A percentile compares a stretch with the other conserved stretches of the same genome.
Conservation (phyloP, 2,888 invertebrate genomes). For the Limnephilus auricula region DNA sequence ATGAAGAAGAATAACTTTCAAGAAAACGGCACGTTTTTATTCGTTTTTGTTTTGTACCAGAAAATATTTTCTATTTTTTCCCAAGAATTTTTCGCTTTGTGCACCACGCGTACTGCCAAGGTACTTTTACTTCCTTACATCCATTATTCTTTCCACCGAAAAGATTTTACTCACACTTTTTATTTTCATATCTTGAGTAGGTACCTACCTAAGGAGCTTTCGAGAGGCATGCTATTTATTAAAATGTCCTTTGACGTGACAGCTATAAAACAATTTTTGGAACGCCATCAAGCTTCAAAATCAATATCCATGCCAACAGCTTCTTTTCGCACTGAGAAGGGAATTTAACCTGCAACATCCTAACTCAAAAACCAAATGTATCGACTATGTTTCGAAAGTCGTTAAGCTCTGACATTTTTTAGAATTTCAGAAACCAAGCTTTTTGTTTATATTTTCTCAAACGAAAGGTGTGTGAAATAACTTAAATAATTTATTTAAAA, state of each 20-base stretch:
- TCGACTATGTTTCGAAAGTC: too few relatives aligned
- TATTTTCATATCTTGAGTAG: neutral
- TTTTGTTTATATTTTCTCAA: neutral
- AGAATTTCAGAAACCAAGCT: too few relatives aligned
- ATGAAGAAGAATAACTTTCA: slow-evolving; percentile 21
- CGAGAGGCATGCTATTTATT: neutral
- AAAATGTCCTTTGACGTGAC: neutral
- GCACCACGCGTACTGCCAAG: neutral
- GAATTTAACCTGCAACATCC: too few relatives aligned
- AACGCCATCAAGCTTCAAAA: neutral
- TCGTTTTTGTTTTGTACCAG: neutral
- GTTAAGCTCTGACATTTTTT: too few relatives aligned
- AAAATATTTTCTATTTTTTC: neutral
- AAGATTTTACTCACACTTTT: neutral
- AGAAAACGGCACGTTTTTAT: slow-evolving; percentile 22
- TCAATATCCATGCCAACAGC: neutral
- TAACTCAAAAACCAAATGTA: too few relatives aligned
- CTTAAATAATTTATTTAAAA: too few relatives aligned
- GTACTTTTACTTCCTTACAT: neutral
- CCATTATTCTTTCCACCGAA: neutral
- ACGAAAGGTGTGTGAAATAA: neutral
- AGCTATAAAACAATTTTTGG: neutral
- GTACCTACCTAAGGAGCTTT: neutral
- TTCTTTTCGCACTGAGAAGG: too few relatives aligned
- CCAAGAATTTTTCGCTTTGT: neutral